Conservation (phyloP, 2,888 invertebrate genomes). For the Penaeus monodon region DNA sequence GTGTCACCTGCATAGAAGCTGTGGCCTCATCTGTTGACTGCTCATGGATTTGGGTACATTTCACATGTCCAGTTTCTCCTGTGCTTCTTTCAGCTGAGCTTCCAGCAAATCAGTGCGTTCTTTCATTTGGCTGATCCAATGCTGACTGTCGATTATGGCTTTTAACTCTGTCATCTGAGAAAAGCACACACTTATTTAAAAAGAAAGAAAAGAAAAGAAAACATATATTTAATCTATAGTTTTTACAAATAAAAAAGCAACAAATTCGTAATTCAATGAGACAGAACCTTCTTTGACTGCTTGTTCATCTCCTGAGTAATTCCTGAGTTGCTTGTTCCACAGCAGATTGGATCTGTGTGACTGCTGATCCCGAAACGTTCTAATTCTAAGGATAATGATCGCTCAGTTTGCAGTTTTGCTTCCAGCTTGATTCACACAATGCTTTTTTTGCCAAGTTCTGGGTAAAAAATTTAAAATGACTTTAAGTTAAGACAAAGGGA, state of each 20-base stretch:
- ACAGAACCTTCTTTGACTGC: slow-evolving; percentile 33
- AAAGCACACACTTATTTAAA: background rate
- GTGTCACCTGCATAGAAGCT: slow-evolving; percentile 26
- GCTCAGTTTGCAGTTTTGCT: background rate
- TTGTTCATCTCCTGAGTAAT: slow-evolving; percentile 20
- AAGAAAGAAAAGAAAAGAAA: background rate
- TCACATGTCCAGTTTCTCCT: slow-evolving; percentile 32
- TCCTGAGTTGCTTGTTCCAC: slow-evolving; percentile 4
- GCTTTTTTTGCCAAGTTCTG: background rate
- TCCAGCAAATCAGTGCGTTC: slow-evolving; percentile 10
- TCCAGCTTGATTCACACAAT: background rate
- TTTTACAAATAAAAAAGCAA: background rate
- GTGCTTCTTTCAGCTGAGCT: slow-evolving; percentile 41
- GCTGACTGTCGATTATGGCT: slow-evolving; percentile 16
- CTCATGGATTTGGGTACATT: slow-evolving; percentile 29
- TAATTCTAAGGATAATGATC: slow-evolving; percentile 13
- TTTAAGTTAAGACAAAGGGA: too few relatives aligned
- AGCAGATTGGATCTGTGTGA: slow-evolving; percentile 13
- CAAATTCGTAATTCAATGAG: background rate
- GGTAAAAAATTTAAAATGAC: background rate
- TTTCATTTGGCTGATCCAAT: slow-evolving; percentile 16
- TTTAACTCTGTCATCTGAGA: slow-evolving; percentile 27
- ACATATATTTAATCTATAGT: background rate
- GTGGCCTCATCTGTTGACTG: slow-evolving; percentile 45
- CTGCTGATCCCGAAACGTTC: slow-evolving; percentile 45